Base-by-base conservation (phyloP, 64 coral and sea anemone species). In the Acropora tenuis region DNA sequence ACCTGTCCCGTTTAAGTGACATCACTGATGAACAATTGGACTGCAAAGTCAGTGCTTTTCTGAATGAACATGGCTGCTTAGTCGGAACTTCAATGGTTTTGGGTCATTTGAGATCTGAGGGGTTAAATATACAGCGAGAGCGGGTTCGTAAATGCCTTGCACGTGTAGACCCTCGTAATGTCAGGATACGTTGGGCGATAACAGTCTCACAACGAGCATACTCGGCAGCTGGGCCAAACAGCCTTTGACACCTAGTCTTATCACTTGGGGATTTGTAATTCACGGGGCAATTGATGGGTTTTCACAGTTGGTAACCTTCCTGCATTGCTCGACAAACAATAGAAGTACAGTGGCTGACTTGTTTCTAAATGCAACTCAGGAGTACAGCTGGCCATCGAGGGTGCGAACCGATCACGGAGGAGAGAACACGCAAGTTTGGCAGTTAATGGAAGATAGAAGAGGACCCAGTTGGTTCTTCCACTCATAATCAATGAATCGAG, bases 1-100 rank as follows among this genome's bases (percentile, higher is more conserved):
- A 80, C 79, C 80, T 89, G 55, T 83, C 89, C 76, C 76, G 85
- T 43, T 90, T 90, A 82, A 86, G 74, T 73, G 80, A 95, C 67
- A 78, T 95, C 72, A 94, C 80, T 92, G 85, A 92, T 83, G 86
- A 89, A 60, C 69, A 92, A 59, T 80, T 96, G 74, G 87, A 93
- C 50, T 74, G 20, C 78, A 92, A 93, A 89, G 81, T 93, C 75
- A 73, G 87, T 78, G 50, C 79, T 12, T 87, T 96, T 45, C 69
- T 93, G 90, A 44, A 81, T 17, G 86, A 96, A 87, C 87, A 96
- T 87, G 90, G 94, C 17, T 77, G 82, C 47, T 93, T 90, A 73
- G 76, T 96, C 42, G 94, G 94, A 58, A 63, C 60, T 63, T 63
- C 90, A 8, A 96, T 96, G 86, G 57, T 84, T 85, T 78, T 10